Percentiles rank a stretch among this genome's conserved stretches.
These are phyloP conservation scores for Limenitis arthemis DNA, from an alignment of 2,888 invertebrate genomes.

Conservation along the genomic window DNA sequence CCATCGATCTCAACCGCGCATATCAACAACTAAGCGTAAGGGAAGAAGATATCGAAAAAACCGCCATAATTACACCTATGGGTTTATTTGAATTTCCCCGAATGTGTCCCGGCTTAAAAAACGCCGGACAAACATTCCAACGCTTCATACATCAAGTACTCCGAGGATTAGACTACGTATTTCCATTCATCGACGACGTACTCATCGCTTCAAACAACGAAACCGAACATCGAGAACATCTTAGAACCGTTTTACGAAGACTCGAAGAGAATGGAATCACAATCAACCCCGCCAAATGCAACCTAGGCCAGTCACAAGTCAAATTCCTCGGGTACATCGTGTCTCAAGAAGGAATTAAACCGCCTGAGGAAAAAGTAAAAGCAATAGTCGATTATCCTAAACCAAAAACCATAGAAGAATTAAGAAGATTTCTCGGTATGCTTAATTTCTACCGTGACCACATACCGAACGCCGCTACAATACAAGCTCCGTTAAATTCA, in stretches of 20 bases:
- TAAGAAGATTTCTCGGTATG: neutral
- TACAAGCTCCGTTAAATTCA: neutral
- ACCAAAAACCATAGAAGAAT: neutral
- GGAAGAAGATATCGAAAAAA: conserved; percentile 18
- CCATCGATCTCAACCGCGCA: conserved; percentile 21
- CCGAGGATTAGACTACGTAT: neutral
- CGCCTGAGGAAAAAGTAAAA: neutral
- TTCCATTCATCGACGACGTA: neutral
- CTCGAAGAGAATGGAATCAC: neutral
- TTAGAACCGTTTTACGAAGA: neutral
- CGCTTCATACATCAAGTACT: neutral
- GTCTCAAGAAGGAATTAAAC: neutral
- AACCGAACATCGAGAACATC: neutral
- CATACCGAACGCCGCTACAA: neutral
- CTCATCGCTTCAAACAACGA: neutral
- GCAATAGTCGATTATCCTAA: neutral
- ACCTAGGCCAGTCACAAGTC: neutral
- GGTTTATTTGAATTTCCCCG: conserved; percentile 18
- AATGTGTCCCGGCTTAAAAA: conserved; percentile 9
- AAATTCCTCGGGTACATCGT: neutral
- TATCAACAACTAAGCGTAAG: conserved; percentile 19
- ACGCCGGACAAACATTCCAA: conserved; percentile 12
- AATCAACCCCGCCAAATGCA: neutral
- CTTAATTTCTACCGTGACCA: neutral
- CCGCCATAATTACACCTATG: conserved; percentile 15